Percentiles rank a stretch among this genome's conserved stretches.
Evolutionary conservation across 2,797 vertebrate species (phyloP).

Genomic region (Xenops minutus): DNA sequence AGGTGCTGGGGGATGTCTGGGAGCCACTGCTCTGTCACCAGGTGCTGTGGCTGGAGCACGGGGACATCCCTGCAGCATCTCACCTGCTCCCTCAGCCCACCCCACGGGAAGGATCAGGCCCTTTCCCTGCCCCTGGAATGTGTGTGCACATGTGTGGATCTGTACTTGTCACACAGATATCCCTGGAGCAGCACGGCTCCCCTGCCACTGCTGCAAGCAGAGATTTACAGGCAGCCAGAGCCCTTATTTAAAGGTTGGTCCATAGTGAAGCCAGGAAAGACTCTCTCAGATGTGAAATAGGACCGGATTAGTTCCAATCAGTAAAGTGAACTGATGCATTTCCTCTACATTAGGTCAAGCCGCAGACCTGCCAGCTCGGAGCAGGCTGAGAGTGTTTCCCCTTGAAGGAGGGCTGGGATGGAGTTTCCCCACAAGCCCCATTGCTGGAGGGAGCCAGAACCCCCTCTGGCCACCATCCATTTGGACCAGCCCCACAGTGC

Average conservation of each 20-base stretch:
- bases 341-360: not conserved
- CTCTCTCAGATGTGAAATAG: not conserved
- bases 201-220: accelerated
- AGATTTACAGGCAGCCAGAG: not conserved
- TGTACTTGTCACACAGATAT: accelerated
- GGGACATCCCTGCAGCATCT: not conserved
- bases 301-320: not conserved
- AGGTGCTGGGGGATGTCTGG: not conserved
- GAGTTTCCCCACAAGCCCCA: not conserved
- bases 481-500: not conserved
- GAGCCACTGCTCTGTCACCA: not conserved
- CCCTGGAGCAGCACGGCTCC: not conserved
- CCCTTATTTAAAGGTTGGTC: not conserved
- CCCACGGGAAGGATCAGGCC: not conserved
- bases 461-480: not conserved
- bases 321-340: not conserved
- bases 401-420: not conserved
- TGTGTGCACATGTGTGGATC: not conserved
- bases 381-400: not conserved
- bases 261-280: not conserved
- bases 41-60: not conserved
- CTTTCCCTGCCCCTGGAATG: not conserved
- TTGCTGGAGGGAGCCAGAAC: not conserved
- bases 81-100: not conserved
- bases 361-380: accelerated